A percentile compares a stretch with the other conserved stretches of the same genome.
Evolutionary conservation across 2,113 vertebrate genomes (phyloP).

Genomic region (Melanocharis versteri): DNA sequence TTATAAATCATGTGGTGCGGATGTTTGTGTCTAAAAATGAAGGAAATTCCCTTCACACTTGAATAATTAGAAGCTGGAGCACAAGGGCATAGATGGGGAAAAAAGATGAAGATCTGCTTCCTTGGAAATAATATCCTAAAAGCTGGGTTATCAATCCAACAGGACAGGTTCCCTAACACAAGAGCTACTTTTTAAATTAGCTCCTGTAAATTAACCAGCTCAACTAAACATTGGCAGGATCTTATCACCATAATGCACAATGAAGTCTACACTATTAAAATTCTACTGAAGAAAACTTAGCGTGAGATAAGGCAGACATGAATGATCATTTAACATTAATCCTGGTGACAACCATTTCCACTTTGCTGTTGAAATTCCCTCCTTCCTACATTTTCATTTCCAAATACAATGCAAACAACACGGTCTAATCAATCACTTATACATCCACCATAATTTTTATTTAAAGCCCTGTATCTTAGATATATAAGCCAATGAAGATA

Average conservation of each 20-base stretch:
- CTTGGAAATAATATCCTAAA: slow-evolving; percentile 47
- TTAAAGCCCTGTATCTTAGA: background rate
- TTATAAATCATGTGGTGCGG: background rate
- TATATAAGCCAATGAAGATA: background rate
- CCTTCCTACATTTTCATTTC: slow-evolving; percentile 48
- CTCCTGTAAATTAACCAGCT: slow-evolving; percentile 53
- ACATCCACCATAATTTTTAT: slow-evolving; percentile 27
- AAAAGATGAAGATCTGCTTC: slow-evolving; percentile 21
- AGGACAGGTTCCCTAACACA: slow-evolving; percentile 30
- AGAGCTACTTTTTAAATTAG: slow-evolving; percentile 59
- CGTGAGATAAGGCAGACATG: slow-evolving; percentile 14
- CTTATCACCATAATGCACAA: slow-evolving; percentile 47
- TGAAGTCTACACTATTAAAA: slow-evolving; percentile 66
- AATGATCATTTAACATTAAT: slow-evolving; percentile 66
- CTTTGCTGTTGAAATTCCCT: slow-evolving; percentile 11
- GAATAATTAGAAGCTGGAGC: slow-evolving; percentile 55
- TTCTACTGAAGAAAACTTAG: slow-evolving; percentile 40
- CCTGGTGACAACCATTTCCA: slow-evolving; percentile 45
- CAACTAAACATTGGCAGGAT: slow-evolving; percentile 27
- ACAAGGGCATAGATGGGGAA: background rate
- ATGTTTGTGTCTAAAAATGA: slow-evolving; percentile 12
- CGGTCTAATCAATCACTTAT: slow-evolving; percentile 38
- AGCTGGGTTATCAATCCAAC: slow-evolving; percentile 34
- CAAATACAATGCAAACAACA: slow-evolving; percentile 37
- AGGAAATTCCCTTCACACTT: background rate